Evolutionary conservation across 2,113 vertebrate genomes (phyloP), one percentile per base, ranked within the genome.

Genomic region (Psophia crepitans): DNA sequence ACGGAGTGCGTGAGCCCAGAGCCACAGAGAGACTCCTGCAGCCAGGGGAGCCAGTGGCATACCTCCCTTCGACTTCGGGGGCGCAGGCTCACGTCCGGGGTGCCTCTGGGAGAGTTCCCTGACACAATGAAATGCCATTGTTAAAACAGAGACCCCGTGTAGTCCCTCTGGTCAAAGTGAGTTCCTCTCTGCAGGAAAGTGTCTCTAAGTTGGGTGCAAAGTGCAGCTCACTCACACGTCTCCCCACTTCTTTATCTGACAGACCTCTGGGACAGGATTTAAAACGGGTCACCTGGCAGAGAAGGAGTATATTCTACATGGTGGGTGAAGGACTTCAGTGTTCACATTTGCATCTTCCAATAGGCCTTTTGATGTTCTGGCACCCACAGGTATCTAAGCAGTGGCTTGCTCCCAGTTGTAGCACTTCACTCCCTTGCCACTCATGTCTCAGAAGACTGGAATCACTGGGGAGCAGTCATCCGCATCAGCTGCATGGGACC

Each of bases 71-170:
- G 8, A 14, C 15, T 69, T 48, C 1, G 2, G 12, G 37, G 10
- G 7, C 27, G 33, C 37, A 74, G n/a, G 54, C 28, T 74, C 7
- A 12, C 0, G 0, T 22, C 49, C 4, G 0, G 21, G 37, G 13
- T 19, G 57, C n/a, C 0, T 0, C 33, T 71, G 15, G 35, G 30
- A 84, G 37, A 46, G 19, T 37, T 85, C 41, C 18, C 28, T 73
- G 41, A 4, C 30, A 22, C 18, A 30, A 7, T 5, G 8, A 79
- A 73, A 24, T 15, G 26, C 8, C 30, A 11, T 17, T 2, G 2
- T 24, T 51, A 68, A 58, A 75, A 27, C 21, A 73, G 48, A 91
- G 46, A 37, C 2, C 6, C 12, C 12, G 30, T 53, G 33, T 5
- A 14, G 27, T 21, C 6, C 12, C 12, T 16, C 11, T 53, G n/a